A percentile compares a stretch with the other conserved stretches of the same genome.
Evolutionary conservation across 2,888 invertebrate genomes (phyloP).

Genomic region (Lasioglossum marginatum): DNA sequence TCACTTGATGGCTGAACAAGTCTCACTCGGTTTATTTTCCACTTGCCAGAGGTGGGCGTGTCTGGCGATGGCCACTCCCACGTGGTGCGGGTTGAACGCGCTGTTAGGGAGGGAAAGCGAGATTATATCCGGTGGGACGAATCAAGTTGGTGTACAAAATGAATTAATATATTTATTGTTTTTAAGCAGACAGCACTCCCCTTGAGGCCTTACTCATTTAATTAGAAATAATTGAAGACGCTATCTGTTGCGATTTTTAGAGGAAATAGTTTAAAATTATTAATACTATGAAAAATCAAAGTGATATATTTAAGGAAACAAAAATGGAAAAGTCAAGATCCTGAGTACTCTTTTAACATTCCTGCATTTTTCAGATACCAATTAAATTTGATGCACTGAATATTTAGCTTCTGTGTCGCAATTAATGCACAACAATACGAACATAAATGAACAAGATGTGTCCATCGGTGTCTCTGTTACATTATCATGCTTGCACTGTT

Average conservation of each 20-base stretch:
- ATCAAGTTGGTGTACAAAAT: neutral
- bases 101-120: neutral
- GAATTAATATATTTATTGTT: neutral
- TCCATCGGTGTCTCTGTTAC: neutral
- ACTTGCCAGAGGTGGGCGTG: neutral
- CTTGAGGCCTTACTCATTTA: neutral
- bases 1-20: neutral
- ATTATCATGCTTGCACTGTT: neutral
- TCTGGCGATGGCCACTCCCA: neutral
- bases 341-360: too few species aligned
- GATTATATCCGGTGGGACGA: neutral
- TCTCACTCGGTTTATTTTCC: neutral
- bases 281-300: too few species aligned
- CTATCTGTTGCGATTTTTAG: neutral
- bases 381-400: neutral
- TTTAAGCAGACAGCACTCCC: neutral
- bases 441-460: neutral
- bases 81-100: neutral
- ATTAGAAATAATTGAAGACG: neutral
- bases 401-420: too few species aligned
- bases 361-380: neutral
- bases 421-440: neutral
- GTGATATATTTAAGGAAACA: too few species aligned
- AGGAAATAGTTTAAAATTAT: neutral
- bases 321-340: too few species aligned